Evolutionary conservation across 2,113 vertebrate species (phyloP), one percentile per base, ranked within the genome.

Genomic region (Climacteris rufus): DNA sequence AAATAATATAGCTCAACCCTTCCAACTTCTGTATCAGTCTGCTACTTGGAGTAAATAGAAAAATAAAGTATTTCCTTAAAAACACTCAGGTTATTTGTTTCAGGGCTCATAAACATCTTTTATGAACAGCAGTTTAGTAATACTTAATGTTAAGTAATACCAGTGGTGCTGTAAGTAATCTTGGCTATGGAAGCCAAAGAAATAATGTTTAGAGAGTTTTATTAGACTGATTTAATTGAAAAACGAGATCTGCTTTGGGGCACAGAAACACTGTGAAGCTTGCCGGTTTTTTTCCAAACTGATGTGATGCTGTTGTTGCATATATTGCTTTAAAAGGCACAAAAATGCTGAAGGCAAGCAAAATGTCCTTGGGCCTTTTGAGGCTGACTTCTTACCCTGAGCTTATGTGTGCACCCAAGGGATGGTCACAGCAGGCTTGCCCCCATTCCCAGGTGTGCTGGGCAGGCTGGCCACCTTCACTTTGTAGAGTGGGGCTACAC

Each of bases 51-150:
- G 35, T 70, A 86, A 88, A 92, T 31, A 63, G 52, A 72, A 92
- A 90, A 93, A 91, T 72, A 93, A 94, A 93, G 74, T 92, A 94
- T 70, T 92, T 81, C 64, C 68, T 66, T 90, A 54, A 90, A 95
- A 91, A 50, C 15, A 40, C 45, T 80, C 54, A 77, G 71, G 92
- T 75, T 1, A 74, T 75, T 95, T 86, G 39, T 80, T 86, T 88
- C 47, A 63, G 35, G 47, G 35, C 14, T 93, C 68, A 83, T 89
- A 96, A 95, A 95, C 18, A 49, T 52, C n/a, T 94, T 89, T 83
- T 90, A 86, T 42, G 44, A 94, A 25, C 27, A 80, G 45, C 31
- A 83, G 35, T 83, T 70, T 81, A 64, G 37, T 74, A 77, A 80
- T 35, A 89, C 33, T 63, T 59, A 54, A 77, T 42, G 27, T 80